phyloP scores from a whole-genome alignment of 2,888 invertebrate species.

The Malthinus flaveolus region DNA sequence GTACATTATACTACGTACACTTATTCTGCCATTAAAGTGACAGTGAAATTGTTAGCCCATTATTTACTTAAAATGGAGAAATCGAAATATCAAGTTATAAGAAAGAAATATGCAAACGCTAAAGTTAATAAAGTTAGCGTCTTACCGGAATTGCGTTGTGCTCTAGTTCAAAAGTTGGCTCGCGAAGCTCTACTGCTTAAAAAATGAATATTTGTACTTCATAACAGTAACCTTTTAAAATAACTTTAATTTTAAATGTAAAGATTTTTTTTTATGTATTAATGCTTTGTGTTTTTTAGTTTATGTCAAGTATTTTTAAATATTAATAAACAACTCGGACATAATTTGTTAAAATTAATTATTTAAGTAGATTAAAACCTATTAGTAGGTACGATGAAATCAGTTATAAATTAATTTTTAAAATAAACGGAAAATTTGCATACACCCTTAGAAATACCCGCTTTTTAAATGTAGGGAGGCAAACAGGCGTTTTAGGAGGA shows the following conservation, averaged over 20 bases:
- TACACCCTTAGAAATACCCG: too few relatives aligned
- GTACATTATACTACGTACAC: constrained; percentile 76
- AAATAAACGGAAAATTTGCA: too few relatives aligned
- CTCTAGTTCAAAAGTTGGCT: constrained; percentile 42
- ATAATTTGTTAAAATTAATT: too few relatives aligned
- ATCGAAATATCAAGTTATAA: constrained; percentile 71
- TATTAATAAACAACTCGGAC: too few relatives aligned
- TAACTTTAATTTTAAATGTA: neutral
- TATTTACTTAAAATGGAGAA: constrained; percentile 70
- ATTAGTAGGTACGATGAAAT: too few relatives aligned
- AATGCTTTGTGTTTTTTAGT: neutral
- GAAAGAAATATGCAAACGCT: constrained; percentile 65
- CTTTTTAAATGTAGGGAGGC: too few relatives aligned
- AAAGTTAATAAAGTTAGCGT: constrained; percentile 68
- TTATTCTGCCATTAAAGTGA: constrained; percentile 68
- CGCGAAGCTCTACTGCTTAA: constrained; percentile 1
- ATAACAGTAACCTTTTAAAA: neutral
- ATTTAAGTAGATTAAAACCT: too few relatives aligned
- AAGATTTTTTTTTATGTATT: neutral
- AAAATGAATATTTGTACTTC: neutral
- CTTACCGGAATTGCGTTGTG: constrained; percentile 64
- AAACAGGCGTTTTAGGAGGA: too few relatives aligned
- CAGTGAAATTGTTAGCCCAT: constrained; percentile 70
- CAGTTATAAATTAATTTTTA: too few relatives aligned
- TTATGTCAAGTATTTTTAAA: too few relatives aligned